phyloP scores from a whole-genome alignment of 2,888 invertebrate genomes.

The Aquatica leii region DNA sequence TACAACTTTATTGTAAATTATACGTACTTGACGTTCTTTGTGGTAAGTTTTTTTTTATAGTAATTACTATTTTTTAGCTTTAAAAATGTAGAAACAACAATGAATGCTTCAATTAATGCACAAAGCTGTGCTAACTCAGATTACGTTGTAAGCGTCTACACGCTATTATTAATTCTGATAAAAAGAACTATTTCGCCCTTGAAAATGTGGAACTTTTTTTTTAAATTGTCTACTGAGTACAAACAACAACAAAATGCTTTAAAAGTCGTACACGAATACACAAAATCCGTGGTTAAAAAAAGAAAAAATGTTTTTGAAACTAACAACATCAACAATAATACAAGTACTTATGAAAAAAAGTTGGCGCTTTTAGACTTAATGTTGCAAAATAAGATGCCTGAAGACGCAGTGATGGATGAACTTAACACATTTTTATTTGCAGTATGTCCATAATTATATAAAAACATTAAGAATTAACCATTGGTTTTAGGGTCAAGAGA shows the following conservation, averaged over 20 bases:
- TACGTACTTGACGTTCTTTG: slow-evolving; percentile 45
- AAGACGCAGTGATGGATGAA: slow-evolving; percentile 9
- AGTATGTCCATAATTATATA: neutral
- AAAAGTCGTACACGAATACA: no score
- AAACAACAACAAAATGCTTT: no score
- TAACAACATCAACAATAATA: neutral
- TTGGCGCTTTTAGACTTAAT: no score
- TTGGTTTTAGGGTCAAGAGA: slow-evolving; percentile 60
- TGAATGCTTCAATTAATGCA: slow-evolving; percentile 80
- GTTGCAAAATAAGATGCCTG: no score
- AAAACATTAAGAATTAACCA: neutral
- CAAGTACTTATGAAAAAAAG: no score
- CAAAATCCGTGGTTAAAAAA: neutral
- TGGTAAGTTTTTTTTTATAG: slow-evolving; percentile 31
- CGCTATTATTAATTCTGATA: slow-evolving; percentile 52
- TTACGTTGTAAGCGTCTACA: slow-evolving; percentile 78
- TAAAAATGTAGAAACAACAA: neutral
- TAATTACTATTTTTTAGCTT: no score
- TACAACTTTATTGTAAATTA: slow-evolving; percentile 40
- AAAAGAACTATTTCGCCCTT: slow-evolving; percentile 45
- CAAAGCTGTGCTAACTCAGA: slow-evolving; percentile 73
- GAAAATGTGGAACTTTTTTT: no score
- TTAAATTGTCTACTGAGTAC: no score
- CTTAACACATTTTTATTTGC: slow-evolving; percentile 9
- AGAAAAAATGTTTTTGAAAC: neutral